A percentile compares a stretch with the other conserved stretches of the same genome.
Evolutionary conservation across 2,797 vertebrate species (phyloP).

Genomic region (Tachyglossus aculeatus): DNA sequence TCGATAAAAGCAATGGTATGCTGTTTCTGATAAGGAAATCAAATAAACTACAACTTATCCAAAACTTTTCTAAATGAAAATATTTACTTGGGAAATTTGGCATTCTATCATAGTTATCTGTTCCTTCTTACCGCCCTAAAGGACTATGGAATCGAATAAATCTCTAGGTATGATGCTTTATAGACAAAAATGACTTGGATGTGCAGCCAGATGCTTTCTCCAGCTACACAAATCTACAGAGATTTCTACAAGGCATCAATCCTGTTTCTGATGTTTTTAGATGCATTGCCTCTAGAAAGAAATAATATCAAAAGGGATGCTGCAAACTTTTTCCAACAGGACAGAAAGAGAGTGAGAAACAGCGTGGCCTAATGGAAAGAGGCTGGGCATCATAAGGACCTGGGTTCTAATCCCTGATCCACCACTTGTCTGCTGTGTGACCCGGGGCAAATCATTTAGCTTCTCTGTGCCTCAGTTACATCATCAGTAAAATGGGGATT

Average conservation of each 20-base stretch:
- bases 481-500: background rate
- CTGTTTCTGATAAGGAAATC: too few relatives aligned
- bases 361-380: background rate
- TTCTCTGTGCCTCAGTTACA: background rate
- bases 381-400: too few relatives aligned
- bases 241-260: background rate
- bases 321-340: background rate
- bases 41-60: too few relatives aligned
- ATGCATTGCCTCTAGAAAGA: background rate
- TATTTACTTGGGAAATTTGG: too few relatives aligned
- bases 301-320: conserved; percentile 4
- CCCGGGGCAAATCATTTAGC: too few relatives aligned
- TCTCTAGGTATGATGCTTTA: background rate
- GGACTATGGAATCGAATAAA: too few relatives aligned
- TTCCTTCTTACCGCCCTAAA: too few relatives aligned
- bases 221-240: background rate
- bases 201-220: background rate
- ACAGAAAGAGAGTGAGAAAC: background rate
- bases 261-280: background rate
- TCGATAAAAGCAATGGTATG: too few relatives aligned
- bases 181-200: background rate
- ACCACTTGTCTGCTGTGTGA: background rate
- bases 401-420: background rate
- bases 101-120: too few relatives aligned
- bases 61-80: too few relatives aligned